A percentile compares a stretch with the other conserved stretches of the same genome.
Evolutionary conservation across 2,113 vertebrate genomes (phyloP).

Genomic region (Malurus melanocephalus): DNA sequence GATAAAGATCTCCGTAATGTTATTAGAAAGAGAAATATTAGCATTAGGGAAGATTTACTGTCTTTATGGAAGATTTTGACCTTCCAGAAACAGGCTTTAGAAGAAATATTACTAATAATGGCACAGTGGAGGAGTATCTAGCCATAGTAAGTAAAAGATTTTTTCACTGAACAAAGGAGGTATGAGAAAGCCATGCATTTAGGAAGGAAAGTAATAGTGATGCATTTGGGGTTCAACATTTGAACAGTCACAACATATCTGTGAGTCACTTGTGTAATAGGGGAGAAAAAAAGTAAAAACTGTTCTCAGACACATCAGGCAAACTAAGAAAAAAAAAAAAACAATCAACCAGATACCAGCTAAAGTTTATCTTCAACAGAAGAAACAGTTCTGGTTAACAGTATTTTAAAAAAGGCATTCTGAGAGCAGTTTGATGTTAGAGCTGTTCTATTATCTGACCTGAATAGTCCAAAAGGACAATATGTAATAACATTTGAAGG

Average conservation of each 20-base stretch:
- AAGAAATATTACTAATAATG: slow-evolving; percentile 25
- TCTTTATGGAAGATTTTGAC: slow-evolving; percentile 39
- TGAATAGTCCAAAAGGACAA: neutral
- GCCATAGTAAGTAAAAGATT: neutral
- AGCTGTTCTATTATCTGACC: neutral
- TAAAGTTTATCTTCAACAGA: neutral
- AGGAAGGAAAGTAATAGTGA: neutral
- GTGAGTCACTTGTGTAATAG: neutral
- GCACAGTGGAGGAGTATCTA: neutral
- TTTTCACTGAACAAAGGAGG: neutral
- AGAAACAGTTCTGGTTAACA: neutral
- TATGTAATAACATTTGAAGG: neutral
- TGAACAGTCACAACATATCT: neutral
- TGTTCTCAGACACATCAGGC: neutral
- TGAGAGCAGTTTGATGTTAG: neutral
- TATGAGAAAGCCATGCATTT: neutral
- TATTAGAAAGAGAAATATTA: slow-evolving; percentile 57
- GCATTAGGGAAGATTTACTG: slow-evolving; percentile 22
- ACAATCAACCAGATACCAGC: too few relatives aligned
- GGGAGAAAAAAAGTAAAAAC: neutral
- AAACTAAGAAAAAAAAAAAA: neutral
- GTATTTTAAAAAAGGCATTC: neutral
- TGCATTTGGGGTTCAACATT: neutral
- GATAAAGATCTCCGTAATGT: slow-evolving; percentile 28
- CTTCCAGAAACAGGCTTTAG: slow-evolving; percentile 19